These are phyloP conservation scores for Ptyas mucosa DNA, from an alignment of 2,113 vertebrate species.

Conservation along the genomic window DNA sequence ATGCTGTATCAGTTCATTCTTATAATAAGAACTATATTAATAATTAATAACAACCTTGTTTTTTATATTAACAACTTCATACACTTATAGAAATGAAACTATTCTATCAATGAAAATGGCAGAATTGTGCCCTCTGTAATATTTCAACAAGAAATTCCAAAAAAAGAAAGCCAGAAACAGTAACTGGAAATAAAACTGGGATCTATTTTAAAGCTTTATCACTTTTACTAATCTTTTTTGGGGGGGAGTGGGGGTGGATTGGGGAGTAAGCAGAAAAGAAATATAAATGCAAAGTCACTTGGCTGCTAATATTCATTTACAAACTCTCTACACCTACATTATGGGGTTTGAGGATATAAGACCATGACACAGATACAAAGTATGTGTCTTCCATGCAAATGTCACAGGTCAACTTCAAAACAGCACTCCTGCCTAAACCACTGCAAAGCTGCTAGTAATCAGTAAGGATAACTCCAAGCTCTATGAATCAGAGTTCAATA, in stretches of 20 bases:
- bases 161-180: not conserved
- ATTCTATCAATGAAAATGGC: not conserved
- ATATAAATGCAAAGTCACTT: not conserved
- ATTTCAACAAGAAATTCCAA: not conserved
- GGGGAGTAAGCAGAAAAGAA: not conserved
- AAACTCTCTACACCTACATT: not conserved
- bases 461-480: not conserved
- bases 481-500: not conserved
- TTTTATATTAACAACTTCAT: not conserved
- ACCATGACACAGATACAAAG: not conserved
- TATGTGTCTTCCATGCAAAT: not conserved
- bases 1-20: not conserved
- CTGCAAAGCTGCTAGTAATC: not conserved
- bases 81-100: not conserved
- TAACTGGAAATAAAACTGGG: not conserved
- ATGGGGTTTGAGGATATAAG: not conserved
- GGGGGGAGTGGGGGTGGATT: fast-evolving
- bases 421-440: not conserved
- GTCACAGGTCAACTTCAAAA: not conserved
- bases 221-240: not conserved
- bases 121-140: not conserved
- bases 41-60: not conserved
- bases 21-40: no score
- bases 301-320: not conserved
- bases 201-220: not conserved